phyloP scores from a whole-genome alignment of 53 echinoderm and acorn worm genomes.

The Antedon mediterranea region DNA sequence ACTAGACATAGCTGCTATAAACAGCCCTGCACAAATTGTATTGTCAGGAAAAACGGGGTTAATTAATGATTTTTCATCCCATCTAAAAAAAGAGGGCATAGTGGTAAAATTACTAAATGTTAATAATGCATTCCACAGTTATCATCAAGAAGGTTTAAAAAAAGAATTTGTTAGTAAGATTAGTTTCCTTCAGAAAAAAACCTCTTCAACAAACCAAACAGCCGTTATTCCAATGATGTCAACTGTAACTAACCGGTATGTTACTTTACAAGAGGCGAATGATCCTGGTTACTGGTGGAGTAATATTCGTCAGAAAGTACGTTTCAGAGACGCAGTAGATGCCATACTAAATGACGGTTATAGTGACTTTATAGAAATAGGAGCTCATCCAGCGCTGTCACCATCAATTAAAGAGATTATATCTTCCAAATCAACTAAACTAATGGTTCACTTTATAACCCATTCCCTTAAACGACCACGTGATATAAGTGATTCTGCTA shows the following conservation, averaged over 20 bases:
- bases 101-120: conserved; percentile 31
- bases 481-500: neutral
- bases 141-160: conserved; percentile 28
- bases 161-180: conserved; percentile 18
- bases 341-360: conserved; percentile 18
- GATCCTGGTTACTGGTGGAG: too few relatives aligned
- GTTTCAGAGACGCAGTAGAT: conserved; percentile 22
- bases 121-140: conserved; percentile 49
- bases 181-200: conserved; percentile 9
- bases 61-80: conserved; percentile 16
- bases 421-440: neutral
- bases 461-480: conserved; percentile 8
- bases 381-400: conserved; percentile 22
- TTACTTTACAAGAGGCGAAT: conserved; percentile 21
- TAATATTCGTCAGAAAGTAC: conserved; percentile 21
- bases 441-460: neutral
- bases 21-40: conserved; percentile 39
- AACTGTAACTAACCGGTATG: conserved; percentile 24
- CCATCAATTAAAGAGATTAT: conserved; percentile 24
- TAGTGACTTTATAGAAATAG: conserved; percentile 31
- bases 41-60: conserved; percentile 16
- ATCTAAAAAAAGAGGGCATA: conserved; percentile 11
- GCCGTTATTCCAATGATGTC: too few relatives aligned
- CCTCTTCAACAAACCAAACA: conserved; percentile 9
- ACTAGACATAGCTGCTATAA: conserved; percentile 38